Base-by-base conservation (phyloP, 2,797 vertebrate genomes). In the Ibycter americanus region DNA sequence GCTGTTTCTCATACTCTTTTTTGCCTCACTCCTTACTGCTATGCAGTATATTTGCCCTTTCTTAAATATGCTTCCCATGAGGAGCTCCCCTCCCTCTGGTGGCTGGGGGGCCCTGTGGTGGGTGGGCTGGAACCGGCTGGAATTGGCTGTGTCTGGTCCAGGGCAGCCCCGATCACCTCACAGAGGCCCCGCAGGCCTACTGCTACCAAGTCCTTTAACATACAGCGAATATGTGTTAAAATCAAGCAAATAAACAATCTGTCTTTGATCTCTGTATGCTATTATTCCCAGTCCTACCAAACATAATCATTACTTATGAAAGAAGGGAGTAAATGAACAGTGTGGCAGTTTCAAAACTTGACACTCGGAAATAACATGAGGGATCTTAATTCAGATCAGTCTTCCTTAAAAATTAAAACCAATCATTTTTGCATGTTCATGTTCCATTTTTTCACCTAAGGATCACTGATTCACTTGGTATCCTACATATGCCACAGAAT, bases 121-220 rank as follows among this genome's bases (percentile, higher is more conserved):
- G 11, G 29, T 13, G 8, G 15, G 34, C 10, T 23, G 34, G 38
- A 40, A 14, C 31, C 2, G 0, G 5, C 15, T 42, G 23, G 59
- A 42, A 51, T 15, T 3, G 3, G 16, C 31, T 72, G 22, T 32
- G 31, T n/a, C 16, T 3, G 3, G 23, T 46, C 31, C 0, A 0
- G 19, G 9, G 25, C 55, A 76, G n/a, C n/a, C 14, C 6, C 0
- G 1, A 40, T 16, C 17, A 18, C 12, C 54, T 36, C 18, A 51
- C 22, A 68, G 31, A 55, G 31, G 47, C 14, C 0, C 19, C 15
- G 40, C 40, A 42, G 15, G 40, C 13, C 11, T 47, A 3, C 23
- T 81, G 25, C n/a, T 62, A 38, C 11, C 4, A 68, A 55, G 47
- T 55, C 21, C 27, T 76, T 34, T 44, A 36, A 34, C 32, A 10